Conservation (phyloP, 2,797 vertebrate genomes). For the Lindbergichthys nudifrons region DNA sequence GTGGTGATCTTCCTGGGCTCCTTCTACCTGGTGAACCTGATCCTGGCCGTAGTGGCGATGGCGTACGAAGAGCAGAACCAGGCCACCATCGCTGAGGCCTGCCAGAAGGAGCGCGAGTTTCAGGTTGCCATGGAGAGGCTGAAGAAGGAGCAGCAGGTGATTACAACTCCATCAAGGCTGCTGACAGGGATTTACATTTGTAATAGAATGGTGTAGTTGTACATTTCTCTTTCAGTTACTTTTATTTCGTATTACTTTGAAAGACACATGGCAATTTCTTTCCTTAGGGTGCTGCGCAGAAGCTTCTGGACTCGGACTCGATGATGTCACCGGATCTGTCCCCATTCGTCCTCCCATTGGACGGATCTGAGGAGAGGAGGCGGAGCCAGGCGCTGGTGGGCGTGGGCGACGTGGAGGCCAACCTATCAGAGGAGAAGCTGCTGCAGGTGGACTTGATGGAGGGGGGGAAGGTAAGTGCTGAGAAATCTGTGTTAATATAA, state of each 20-base stretch:
- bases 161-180: no score
- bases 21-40: slow-evolving; percentile 97
- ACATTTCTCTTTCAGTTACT: no score
- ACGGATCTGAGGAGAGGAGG: slow-evolving; percentile 75
- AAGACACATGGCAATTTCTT: not conserved
- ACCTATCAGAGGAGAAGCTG: slow-evolving; percentile 79
- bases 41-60: slow-evolving; percentile 98
- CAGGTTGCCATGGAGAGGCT: slow-evolving; percentile 94
- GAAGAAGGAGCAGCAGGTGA: slow-evolving; percentile 93
- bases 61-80: slow-evolving; percentile 99
- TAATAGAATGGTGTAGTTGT: no score
- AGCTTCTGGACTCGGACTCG: slow-evolving; percentile 79
- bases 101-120: slow-evolving; percentile 94
- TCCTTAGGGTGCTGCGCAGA: slow-evolving; percentile 70
- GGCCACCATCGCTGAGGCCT: slow-evolving; percentile 95
- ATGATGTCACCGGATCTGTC: slow-evolving; percentile 81
- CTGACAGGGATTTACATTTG: no score
- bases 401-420: slow-evolving; percentile 71
- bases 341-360: slow-evolving; percentile 67
- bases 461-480: slow-evolving; percentile 72
- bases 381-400: slow-evolving; percentile 78
- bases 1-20: slow-evolving; percentile 98
- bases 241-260: no score
- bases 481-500: no score
- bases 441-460: slow-evolving; percentile 78